A percentile compares a stretch with the other conserved stretches of the same genome.
phyloP scores from a whole-genome alignment of 2,113 vertebrate genomes.

The Lamprologus callipterus region DNA sequence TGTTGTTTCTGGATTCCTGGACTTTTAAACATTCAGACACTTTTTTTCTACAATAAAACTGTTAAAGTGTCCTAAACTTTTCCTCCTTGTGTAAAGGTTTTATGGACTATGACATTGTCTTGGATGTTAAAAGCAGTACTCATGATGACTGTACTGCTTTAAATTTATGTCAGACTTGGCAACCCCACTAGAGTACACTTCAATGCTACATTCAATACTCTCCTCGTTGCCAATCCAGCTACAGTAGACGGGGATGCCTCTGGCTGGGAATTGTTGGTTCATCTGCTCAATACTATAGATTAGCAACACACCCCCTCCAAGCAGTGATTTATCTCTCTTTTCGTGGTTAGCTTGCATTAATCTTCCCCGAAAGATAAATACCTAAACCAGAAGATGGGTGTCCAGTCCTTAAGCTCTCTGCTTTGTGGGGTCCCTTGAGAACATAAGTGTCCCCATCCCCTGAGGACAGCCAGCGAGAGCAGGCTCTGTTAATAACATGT shows the following conservation, averaged over 20 bases:
- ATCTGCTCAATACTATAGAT: constrained; percentile 17
- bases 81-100: not conserved
- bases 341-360: not conserved
- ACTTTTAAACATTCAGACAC: not conserved
- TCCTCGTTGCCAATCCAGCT: constrained; percentile 4
- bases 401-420: not conserved
- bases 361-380: not conserved
- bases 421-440: constrained; percentile 32
- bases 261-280: constrained; percentile 18
- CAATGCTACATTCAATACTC: constrained; percentile 15
- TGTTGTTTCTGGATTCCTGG: not conserved
- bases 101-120: not conserved
- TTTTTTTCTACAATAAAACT: not conserved
- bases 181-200: not conserved
- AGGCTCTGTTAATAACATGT: constrained; percentile 59
- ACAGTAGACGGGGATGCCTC: not conserved
- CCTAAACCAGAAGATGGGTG: not conserved
- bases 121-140: constrained; percentile 4
- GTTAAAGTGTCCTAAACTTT: not conserved
- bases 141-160: not conserved
- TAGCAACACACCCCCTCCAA: not conserved
- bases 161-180: constrained; percentile 37
- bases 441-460: constrained; percentile 34
- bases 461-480: constrained; percentile 36
- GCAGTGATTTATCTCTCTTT: not conserved